These are phyloP conservation scores for Pedetes capensis DNA, from an alignment of 2,113 vertebrate genomes.

Conservation along the genomic window DNA sequence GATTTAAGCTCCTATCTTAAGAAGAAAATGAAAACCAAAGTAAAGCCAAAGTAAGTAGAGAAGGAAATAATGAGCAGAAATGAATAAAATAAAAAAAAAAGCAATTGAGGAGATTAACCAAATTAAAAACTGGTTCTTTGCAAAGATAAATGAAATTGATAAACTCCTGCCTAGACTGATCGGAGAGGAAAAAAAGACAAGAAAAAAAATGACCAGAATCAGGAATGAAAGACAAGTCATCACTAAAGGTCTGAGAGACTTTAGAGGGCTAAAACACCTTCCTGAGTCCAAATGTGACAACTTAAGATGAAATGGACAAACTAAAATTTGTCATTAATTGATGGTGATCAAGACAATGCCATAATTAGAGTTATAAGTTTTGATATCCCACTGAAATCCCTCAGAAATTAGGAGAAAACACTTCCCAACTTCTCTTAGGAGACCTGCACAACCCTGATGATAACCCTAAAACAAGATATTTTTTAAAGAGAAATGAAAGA, in stretches of 20 bases:
- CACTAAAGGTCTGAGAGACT: background rate
- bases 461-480: background rate
- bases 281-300: background rate
- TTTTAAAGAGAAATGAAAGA: background rate
- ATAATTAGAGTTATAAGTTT: background rate
- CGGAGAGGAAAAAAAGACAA: background rate
- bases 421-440: background rate
- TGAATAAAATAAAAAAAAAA: conserved; percentile 7
- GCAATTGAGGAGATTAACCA: background rate
- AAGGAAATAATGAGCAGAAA: background rate
- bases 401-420: background rate
- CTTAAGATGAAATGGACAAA: background rate
- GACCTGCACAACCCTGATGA: background rate
- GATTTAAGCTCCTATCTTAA: background rate
- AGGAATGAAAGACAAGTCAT: no score
- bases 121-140: background rate
- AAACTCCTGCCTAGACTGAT: background rate
- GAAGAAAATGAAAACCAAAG: background rate
- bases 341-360: background rate
- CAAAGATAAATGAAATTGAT: background rate
- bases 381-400: background rate
- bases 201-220: background rate
- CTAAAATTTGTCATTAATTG: background rate
- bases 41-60: no score
- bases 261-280: background rate